phyloP scores from a whole-genome alignment of 2,113 vertebrate species.

The Ardeotis arabs region DNA sequence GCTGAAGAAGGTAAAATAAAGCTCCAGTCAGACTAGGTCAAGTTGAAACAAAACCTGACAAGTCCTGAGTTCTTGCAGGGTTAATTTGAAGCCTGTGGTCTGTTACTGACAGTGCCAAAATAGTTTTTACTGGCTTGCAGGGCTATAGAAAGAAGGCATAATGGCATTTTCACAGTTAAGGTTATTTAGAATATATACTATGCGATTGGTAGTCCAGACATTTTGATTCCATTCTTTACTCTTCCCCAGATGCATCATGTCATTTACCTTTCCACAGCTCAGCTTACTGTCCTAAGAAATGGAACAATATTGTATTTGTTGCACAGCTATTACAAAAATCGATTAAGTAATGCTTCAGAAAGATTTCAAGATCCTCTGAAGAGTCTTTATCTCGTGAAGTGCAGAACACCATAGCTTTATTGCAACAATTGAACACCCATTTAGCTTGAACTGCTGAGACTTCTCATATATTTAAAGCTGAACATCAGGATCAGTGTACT shows the following conservation, averaged over 20 bases:
- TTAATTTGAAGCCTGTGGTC: background rate
- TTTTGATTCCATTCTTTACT: background rate
- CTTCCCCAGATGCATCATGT: background rate
- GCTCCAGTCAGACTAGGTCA: background rate
- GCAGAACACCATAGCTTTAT: background rate
- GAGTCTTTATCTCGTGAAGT: background rate
- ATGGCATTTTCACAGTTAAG: background rate
- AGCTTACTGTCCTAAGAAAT: background rate
- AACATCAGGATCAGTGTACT: background rate
- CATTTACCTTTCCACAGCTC: background rate
- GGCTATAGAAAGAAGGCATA: background rate
- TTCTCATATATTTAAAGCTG: background rate
- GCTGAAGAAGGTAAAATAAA: background rate
- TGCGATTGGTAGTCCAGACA: background rate
- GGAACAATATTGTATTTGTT: background rate
- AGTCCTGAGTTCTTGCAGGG: background rate
- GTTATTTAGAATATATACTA: background rate
- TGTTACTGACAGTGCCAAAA: background rate
- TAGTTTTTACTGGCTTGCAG: background rate
- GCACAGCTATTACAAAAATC: background rate
- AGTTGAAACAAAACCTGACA: background rate
- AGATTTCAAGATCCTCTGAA: constrained; percentile 9
- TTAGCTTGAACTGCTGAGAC: background rate
- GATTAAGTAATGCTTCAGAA: constrained; percentile 17
- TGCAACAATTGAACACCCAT: background rate